Percentiles rank a stretch among this genome's conserved stretches.
phyloP scores from a whole-genome alignment of 2,797 vertebrate species.

The Ambastaia sidthimunki region DNA sequence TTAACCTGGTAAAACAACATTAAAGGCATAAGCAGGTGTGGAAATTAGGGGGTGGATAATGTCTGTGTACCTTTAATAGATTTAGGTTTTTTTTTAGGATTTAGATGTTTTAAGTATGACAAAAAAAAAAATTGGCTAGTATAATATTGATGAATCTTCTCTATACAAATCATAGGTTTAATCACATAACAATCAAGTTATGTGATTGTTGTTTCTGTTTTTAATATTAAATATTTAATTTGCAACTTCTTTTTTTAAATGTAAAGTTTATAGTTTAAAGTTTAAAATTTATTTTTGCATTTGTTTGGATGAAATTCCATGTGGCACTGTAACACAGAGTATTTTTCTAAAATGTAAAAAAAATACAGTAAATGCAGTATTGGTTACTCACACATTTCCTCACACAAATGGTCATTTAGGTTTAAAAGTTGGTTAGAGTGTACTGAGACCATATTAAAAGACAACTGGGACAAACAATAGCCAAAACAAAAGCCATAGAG shows the following conservation, averaged over 20 bases:
- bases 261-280: too few relatives aligned
- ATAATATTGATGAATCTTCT: too few relatives aligned
- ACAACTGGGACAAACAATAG: neutral
- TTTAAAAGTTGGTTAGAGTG: neutral
- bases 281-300: neutral
- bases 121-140: too few relatives aligned
- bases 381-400: slow-evolving; percentile 7
- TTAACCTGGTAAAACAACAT: neutral
- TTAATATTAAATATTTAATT: too few relatives aligned
- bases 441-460: neutral
- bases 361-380: neutral
- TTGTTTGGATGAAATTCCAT: neutral
- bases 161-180: too few relatives aligned
- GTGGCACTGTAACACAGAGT: neutral
- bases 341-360: neutral
- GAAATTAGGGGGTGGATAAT: neutral
- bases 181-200: too few relatives aligned
- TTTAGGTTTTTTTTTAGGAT: too few relatives aligned
- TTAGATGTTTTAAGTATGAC: too few relatives aligned
- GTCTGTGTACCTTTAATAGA: too few relatives aligned
- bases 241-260: too few relatives aligned
- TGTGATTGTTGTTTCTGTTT: too few relatives aligned
- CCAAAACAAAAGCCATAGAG: too few relatives aligned
- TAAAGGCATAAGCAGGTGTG: neutral
- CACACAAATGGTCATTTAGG: neutral